Evolutionary conservation across 1,140 invertebrate genomes (phyloP).

Genomic region (Cotesia typhae): DNA sequence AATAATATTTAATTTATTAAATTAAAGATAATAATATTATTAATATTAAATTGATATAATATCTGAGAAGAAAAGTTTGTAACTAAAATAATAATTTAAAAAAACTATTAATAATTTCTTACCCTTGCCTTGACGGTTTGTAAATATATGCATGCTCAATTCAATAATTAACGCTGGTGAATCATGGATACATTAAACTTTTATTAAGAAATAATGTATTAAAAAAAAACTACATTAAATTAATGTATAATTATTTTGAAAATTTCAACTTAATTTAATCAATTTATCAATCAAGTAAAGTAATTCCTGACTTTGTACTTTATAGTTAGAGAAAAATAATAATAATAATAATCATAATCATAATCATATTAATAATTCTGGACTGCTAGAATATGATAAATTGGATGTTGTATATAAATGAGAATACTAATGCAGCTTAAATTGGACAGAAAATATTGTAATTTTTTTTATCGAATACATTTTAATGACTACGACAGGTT

Average conservation of each 20-base stretch:
- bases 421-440: background rate
- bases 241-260: conserved; percentile 37
- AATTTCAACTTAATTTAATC: conserved; percentile 36
- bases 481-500: no score
- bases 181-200: conserved; percentile 34
- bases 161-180: conserved; percentile 43
- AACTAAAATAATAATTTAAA: background rate
- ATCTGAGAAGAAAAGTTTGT: conserved; percentile 7
- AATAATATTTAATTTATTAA: conserved; percentile 20
- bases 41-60: no score
- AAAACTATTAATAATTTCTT: conserved; percentile 32
- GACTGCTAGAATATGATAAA: background rate
- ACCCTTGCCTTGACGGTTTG: conserved; percentile 59
- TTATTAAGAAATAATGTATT: conserved; percentile 28
- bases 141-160: conserved; percentile 61
- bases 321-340: conserved; percentile 44
- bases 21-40: background rate
- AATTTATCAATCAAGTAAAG: no score
- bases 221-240: conserved; percentile 35
- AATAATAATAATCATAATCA: conserved; percentile 50
- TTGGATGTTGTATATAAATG: conserved; percentile 7
- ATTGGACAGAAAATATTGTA: no score
- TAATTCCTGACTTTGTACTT: conserved; percentile 63
- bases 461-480: no score
- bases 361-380: conserved; percentile 25